Evolutionary conservation across 2,797 vertebrate genomes (phyloP), one percentile per base, ranked within the genome.

Genomic region (Chelidonichthys spinosus): DNA sequence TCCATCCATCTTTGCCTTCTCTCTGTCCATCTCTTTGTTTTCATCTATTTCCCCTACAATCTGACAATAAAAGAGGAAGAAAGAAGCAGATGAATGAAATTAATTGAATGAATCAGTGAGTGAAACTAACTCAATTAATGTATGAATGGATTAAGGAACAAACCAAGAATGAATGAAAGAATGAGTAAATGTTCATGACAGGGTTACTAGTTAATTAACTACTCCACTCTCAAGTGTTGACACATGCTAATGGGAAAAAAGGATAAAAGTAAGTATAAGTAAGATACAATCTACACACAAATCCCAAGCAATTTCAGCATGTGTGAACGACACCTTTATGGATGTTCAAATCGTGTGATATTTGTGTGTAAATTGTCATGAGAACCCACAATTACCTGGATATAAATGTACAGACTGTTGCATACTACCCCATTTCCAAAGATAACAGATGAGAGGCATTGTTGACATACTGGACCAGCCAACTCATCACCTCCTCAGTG

Each of bases 11-110:
- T 54, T 64, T 63, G 5, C 54, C 11, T 40, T 66, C 59, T 66
- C 36, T 76, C 63, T 52, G 65, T 49, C 63, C 63, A 49, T 74
- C 71, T 66, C 59, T 81, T 78, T 79, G 61, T 66, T 79, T 84
- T 81, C 44, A 60, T 72, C 60, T 49, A 36, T n/a, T 11, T 37
- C 74, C n/a, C 32, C 43, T 39, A 56, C 61, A 76, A 68, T 63
- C 42, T 71, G 54, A 42, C 35, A 40, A 18, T 47, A 9, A 47
- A 39, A 44, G 18, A 54, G n/a, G 18, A 58, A 52, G 17, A 63
- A 65, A 52, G 11, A 42, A 33, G 6, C 4, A 1, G 46, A 58
- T 63, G 42, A 80, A 73, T 74, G 39, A 71, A 59, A 67, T 32
- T 0, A 17, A 69, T 2, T 39, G 25, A 79, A 36, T 62, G 33